Evolutionary conservation across 2,888 invertebrate genomes (phyloP).

Genomic region (Synanthedon andrenaeformis): DNA sequence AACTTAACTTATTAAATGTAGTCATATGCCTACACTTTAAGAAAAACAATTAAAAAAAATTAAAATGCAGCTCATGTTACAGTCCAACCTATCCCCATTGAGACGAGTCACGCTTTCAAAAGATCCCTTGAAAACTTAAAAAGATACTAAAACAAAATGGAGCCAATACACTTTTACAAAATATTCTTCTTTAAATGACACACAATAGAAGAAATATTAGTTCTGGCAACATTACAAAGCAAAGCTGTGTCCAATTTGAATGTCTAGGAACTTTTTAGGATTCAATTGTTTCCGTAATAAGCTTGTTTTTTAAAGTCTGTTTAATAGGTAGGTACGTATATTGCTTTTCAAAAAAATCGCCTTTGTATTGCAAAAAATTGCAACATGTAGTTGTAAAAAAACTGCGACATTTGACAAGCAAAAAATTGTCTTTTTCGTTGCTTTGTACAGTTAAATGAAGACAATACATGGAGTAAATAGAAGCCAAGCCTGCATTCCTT

Average conservation of each 20-base stretch:
- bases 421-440: too few relatives aligned
- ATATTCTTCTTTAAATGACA: constrained; percentile 43
- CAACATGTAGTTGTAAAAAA: too few relatives aligned
- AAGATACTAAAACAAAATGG: constrained; percentile 28
- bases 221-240: constrained; percentile 42
- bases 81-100: constrained; percentile 29
- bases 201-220: constrained; percentile 50
- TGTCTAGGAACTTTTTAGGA: constrained; percentile 13
- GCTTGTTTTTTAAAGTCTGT: too few relatives aligned
- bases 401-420: too few relatives aligned
- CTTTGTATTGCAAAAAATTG: too few relatives aligned
- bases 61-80: constrained; percentile 62
- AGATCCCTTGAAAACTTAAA: constrained; percentile 26
- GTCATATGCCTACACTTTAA: constrained; percentile 36
- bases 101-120: constrained; percentile 47
- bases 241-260: constrained; percentile 22
- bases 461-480: too few relatives aligned
- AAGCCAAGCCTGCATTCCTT: too few relatives aligned
- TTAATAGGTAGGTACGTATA: too few relatives aligned
- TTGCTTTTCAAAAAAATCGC: too few relatives aligned
- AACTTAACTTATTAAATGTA: constrained; percentile 23
- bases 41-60: constrained; percentile 11
- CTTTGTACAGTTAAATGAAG: too few relatives aligned
- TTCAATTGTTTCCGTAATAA: constrained; percentile 9
- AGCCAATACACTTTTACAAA: constrained; percentile 45